Conservation (phyloP, 2,888 invertebrate genomes). For the Cosmopolites sordidus region DNA sequence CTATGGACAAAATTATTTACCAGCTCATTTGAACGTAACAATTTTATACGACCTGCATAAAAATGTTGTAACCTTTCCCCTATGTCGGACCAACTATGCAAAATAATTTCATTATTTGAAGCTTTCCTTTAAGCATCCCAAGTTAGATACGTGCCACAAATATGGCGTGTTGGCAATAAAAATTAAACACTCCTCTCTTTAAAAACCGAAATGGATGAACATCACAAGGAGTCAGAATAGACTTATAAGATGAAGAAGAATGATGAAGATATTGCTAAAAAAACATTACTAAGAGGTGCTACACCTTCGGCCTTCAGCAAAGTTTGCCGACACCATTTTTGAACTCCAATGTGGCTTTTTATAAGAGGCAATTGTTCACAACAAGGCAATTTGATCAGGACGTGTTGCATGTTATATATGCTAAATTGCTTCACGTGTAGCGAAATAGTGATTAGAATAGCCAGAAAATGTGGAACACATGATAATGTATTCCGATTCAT, state of each 20-base stretch:
- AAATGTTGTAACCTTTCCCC: too few species aligned
- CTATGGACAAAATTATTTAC: constrained; percentile 11
- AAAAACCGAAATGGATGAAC: constrained; percentile 4
- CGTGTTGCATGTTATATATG: constrained; percentile 22
- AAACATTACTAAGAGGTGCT: constrained; percentile 6
- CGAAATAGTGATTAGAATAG: constrained; percentile 1
- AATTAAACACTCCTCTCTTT: not conserved
- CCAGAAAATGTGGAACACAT: too few species aligned
- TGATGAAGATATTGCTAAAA: not conserved
- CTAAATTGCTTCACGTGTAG: constrained; percentile 15
- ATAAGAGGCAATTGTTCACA: constrained; percentile 19
- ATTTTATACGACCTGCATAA: constrained; percentile 20
- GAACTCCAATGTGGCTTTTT: constrained; percentile 8
- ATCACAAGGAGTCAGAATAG: not conserved
- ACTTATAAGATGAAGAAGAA: not conserved
- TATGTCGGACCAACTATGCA: constrained; percentile 15
- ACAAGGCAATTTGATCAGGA: constrained; percentile 3
- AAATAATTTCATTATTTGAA: constrained; percentile 21
- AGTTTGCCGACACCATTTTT: constrained; percentile 9
- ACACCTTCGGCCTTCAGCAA: constrained; percentile 13
- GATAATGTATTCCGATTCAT: too few species aligned
- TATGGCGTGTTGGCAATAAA: constrained; percentile 9
- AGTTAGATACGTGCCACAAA: constrained; percentile 21
- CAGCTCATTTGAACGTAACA: constrained; percentile 4
- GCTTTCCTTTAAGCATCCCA: constrained; percentile 18